Evolutionary conservation across 2,888 invertebrate genomes (phyloP).

Genomic region (Stegana nigrithorax): DNA sequence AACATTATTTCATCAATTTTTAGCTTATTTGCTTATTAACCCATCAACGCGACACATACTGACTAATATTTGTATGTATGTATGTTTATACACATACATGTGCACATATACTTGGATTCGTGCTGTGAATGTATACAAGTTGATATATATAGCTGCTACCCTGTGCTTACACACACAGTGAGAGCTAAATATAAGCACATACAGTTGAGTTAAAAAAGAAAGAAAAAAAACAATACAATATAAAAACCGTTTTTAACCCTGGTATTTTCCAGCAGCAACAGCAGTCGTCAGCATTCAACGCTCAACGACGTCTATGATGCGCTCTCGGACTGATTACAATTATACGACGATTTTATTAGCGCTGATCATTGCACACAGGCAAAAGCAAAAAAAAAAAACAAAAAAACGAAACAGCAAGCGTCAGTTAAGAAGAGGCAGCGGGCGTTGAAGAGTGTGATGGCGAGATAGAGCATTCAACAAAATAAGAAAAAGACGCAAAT

Average conservation of each 20-base stretch:
- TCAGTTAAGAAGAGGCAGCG: too few species aligned
- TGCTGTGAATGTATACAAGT: too few species aligned
- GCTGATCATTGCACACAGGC: neutral
- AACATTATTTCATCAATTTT: slow-evolving; percentile 49
- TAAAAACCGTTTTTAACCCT: slow-evolving; percentile 20
- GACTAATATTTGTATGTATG: slow-evolving; percentile 9
- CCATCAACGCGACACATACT: slow-evolving; percentile 49
- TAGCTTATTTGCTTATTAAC: slow-evolving; percentile 65
- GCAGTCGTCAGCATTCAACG: neutral
- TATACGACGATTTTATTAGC: neutral
- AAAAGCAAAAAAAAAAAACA: neutral
- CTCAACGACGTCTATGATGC: neutral
- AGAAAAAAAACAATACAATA: neutral
- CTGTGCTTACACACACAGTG: too few species aligned
- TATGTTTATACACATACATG: slow-evolving; percentile 18
- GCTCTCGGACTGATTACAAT: slow-evolving; percentile 9
- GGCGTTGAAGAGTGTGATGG: too few species aligned
- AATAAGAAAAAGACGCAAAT: neutral
- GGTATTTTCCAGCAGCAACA: slow-evolving; percentile 11
- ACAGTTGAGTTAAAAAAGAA: neutral
- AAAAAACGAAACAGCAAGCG: neutral
- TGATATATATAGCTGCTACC: neutral
- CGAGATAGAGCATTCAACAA: neutral
- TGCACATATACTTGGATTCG: slow-evolving; percentile 8
- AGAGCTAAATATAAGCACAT: slow-evolving; percentile 15